Evolutionary conservation across 2,113 vertebrate species (phyloP).

Genomic region (Pionites leucogaster): DNA sequence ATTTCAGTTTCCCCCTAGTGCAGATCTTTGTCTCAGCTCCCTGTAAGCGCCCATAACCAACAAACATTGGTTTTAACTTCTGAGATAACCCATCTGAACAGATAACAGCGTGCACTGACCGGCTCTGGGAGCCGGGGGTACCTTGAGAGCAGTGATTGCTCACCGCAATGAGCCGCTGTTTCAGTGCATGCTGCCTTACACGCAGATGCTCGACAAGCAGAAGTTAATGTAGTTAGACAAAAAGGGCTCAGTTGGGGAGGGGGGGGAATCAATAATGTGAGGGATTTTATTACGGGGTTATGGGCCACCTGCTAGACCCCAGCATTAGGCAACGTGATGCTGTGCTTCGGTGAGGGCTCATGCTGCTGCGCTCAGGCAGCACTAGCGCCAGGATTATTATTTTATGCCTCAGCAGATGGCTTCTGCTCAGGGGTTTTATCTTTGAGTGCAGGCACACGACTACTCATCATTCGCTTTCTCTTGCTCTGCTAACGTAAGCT

Average conservation of each 20-base stretch:
- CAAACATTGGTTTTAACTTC: neutral
- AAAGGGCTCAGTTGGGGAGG: neutral
- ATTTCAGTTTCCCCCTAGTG: neutral
- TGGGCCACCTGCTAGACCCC: conserved; percentile 62
- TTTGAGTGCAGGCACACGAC: conserved; percentile 58
- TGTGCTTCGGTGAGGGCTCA: conserved; percentile 44
- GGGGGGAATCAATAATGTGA: conserved; percentile 47
- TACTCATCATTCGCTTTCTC: conserved; percentile 59
- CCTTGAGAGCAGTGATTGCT: neutral
- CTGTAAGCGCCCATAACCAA: neutral
- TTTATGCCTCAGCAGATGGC: conserved; percentile 74
- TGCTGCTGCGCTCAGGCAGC: conserved; percentile 43
- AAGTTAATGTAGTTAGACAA: conserved; percentile 17
- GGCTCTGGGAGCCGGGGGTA: neutral
- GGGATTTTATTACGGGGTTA: conserved; percentile 54
- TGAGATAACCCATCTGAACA: neutral
- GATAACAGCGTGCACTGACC: neutral
- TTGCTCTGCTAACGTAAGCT: conserved; percentile 28
- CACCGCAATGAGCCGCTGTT: neutral
- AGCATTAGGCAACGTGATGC: neutral
- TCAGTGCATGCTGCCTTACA: neutral
- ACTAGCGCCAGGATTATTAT: conserved; percentile 58
- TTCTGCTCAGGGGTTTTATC: conserved; percentile 57
- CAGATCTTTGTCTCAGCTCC: neutral
- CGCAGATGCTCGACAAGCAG: conserved; percentile 19